Conservation (phyloP, 2,888 invertebrate genomes). For the Epistrophe grossulariae region DNA sequence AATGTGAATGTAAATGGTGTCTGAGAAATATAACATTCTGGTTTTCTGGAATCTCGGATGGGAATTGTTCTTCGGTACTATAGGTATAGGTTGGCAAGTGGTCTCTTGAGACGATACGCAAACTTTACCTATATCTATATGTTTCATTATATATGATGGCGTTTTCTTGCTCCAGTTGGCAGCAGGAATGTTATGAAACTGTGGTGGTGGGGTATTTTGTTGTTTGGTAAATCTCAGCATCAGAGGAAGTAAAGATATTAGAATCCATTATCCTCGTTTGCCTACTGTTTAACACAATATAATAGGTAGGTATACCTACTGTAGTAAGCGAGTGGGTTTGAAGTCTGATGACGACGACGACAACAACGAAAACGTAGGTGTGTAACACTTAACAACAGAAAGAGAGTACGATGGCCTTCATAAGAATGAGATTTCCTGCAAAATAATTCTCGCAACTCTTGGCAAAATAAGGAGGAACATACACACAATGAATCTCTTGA, state of each 20-base stretch:
- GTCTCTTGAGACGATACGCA: slow-evolving; percentile 64
- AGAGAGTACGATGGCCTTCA: slow-evolving; percentile 51
- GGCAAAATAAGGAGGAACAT: slow-evolving; percentile 13
- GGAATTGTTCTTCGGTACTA: slow-evolving; percentile 38
- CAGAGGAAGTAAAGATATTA: slow-evolving; percentile 53
- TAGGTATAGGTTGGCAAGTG: slow-evolving; percentile 28
- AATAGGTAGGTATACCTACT: slow-evolving; percentile 1
- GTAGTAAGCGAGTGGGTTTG: slow-evolving; percentile 33
- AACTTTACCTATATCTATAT: slow-evolving; percentile 54
- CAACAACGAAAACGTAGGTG: slow-evolving; percentile 40
- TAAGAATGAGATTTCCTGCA: slow-evolving; percentile 59
- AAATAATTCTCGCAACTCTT: slow-evolving; percentile 46
- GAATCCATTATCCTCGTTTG: slow-evolving; percentile 71
- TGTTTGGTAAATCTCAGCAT: slow-evolving; percentile 24
- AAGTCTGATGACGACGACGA: neutral
- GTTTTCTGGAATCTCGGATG: slow-evolving; percentile 24
- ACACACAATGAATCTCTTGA: slow-evolving; percentile 30
- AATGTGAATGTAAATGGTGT: slow-evolving; percentile 46
- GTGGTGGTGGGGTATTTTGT: neutral
- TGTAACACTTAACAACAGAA: slow-evolving; percentile 44
- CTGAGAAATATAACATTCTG: slow-evolving; percentile 34
- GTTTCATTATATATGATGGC: slow-evolving; percentile 37
- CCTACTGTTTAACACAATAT: slow-evolving; percentile 61
- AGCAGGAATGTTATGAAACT: slow-evolving; percentile 12
- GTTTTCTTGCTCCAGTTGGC: slow-evolving; percentile 61